Evolutionary conservation across 2,888 invertebrate genomes (phyloP), one percentile per base, ranked within the genome.

Genomic region (Apamea epomidion): DNA sequence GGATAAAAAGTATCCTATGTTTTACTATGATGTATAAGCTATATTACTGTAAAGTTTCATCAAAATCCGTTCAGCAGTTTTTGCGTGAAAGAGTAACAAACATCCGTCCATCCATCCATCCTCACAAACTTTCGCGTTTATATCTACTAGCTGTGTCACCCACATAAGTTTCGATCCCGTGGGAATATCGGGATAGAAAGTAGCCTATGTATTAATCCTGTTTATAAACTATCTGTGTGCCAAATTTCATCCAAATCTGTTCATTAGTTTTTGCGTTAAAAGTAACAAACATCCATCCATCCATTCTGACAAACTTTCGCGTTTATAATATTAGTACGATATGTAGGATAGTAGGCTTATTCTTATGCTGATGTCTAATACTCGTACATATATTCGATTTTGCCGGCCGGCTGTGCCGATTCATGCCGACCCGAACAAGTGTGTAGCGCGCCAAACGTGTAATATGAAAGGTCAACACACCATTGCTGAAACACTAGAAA

Each of bases 381-480:
- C n/a, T n/a, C n/a, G n/a, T n/a, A 58, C 25, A 54, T 58, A 14
- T 1, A 65, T 25, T 65, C 7, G 37, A 48, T 70, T 29, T 29
- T 69, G 1, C 70, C 29, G 25, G 1, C 25, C 32, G 16, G 51
- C 32, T 32, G 16, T 71, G 25, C 58, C 32, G 37, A 71, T 37
- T n/a, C 18, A n/a, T 12, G n/a, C 37, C 37, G 18, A 64, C 7
- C 12, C 48, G 48, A 48, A n/a, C 72, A 2, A 72, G n/a, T 72
- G 72, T 42, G 21, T 42, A 67, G 2, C 37, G 21, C n/a, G 21
- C 72, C 37, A 21, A 72, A 65, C 37, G 67, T 67, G 37, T 37
- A 42, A 74, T 78, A 79, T 62, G 12, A 76, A 78, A 88, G 88
- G 84, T 88, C 84, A 90, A 72, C 71, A 76, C 7, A 71, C 90